These are phyloP conservation scores for Pongo pygmaeus DNA, from an alignment of 2,113 vertebrate species.

Conservation along the genomic window DNA sequence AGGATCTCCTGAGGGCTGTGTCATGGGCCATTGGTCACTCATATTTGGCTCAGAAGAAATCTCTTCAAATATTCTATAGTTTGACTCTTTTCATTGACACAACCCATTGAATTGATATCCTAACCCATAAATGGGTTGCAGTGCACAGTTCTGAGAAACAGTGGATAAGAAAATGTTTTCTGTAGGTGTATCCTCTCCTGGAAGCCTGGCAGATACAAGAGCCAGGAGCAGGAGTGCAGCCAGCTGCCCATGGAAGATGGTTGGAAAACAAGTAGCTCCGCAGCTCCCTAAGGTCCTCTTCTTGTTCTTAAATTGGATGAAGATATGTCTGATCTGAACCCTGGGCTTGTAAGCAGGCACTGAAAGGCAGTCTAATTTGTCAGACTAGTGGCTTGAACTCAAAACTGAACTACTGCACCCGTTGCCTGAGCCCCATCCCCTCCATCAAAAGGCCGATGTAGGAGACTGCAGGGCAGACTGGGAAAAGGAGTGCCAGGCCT, in stretches of 20 bases:
- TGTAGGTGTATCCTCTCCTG: neutral
- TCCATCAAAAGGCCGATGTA: neutral
- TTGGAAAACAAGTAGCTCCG: neutral
- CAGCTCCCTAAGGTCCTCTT: neutral
- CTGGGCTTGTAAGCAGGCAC: neutral
- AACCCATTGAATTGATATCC: neutral
- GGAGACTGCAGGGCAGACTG: neutral
- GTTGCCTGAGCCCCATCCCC: neutral
- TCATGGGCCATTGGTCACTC: no score
- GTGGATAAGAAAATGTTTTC: neutral
- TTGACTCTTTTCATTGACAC: neutral
- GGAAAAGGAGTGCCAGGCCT: neutral
- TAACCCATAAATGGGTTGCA: neutral
- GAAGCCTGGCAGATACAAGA: neutral
- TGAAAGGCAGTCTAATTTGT: neutral
- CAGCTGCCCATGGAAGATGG: rapidly evolving
- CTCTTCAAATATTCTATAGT: no score
- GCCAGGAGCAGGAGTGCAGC: neutral
- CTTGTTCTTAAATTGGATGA: no score
- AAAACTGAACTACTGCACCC: rapidly evolving
- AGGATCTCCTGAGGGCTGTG: no score
- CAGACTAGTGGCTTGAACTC: neutral
- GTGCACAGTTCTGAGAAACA: neutral
- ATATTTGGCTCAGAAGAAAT: no score
- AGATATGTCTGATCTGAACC: rapidly evolving